Conservation (phyloP, 2,797 vertebrate genomes). For the Gobionotothen gibberifrons region DNA sequence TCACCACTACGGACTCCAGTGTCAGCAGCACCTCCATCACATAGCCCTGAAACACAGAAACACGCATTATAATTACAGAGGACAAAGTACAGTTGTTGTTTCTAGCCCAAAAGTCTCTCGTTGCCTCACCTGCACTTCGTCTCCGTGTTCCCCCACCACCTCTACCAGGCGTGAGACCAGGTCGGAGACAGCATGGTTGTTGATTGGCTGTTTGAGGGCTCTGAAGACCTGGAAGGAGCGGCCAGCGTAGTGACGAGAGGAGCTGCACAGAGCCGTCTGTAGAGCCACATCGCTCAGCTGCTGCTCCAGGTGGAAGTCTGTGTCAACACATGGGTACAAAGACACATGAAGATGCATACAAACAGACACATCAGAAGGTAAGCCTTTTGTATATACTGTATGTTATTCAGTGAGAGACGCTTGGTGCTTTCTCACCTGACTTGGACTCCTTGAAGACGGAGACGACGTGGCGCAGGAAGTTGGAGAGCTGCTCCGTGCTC, state of each 20-base stretch:
- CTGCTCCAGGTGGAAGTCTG: conserved; percentile 98
- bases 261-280: conserved; percentile 97
- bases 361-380: background rate
- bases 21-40: conserved; percentile 98
- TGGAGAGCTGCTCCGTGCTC: conserved; percentile 95
- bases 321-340: conserved; percentile 6
- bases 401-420: background rate
- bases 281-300: conserved; percentile 96
- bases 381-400: background rate
- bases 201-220: conserved; percentile 95
- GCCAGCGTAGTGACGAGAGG: conserved; percentile 95
- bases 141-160: conserved; percentile 97
- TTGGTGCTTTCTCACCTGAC: conserved; percentile 85
- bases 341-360: background rate
- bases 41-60: conserved; percentile 87
- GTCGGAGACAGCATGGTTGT: conserved; percentile 95
- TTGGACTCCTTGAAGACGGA: conserved; percentile 98
- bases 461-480: conserved; percentile 94
- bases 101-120: background rate
- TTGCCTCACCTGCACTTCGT: conserved; percentile 93
- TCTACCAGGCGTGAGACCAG: conserved; percentile 96
- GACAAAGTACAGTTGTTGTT: background rate
- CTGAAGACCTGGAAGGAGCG: conserved; percentile 98
- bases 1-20: conserved; percentile 96
- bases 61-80: background rate